Evolutionary conservation across 2,888 invertebrate species (phyloP).

Genomic region (Cremastobaeus sp.): DNA sequence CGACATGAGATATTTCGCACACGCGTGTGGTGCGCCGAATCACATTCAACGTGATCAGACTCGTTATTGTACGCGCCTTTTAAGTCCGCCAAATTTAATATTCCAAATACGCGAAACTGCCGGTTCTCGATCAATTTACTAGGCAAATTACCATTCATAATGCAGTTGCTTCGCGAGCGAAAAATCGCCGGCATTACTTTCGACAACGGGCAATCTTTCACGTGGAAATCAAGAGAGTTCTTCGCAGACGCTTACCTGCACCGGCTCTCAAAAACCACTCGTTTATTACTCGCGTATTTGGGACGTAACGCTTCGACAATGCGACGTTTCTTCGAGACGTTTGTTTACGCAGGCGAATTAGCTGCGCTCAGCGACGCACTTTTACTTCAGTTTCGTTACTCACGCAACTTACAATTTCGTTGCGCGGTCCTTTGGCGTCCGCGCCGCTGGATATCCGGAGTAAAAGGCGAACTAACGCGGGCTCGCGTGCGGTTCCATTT

Average conservation of each 20-base stretch:
- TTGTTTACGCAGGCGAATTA: constrained; percentile 25
- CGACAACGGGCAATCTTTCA: no score
- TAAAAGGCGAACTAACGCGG: no score
- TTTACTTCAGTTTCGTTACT: constrained; percentile 40
- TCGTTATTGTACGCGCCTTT: constrained; percentile 18
- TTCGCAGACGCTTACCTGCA: no score
- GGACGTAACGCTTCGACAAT: constrained; percentile 12
- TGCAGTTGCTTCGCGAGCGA: not conserved
- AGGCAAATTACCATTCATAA: not conserved
- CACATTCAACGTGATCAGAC: constrained; percentile 37
- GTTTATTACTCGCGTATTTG: no score
- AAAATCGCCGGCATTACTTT: not conserved
- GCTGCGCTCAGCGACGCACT: constrained; percentile 25
- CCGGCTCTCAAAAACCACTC: no score
- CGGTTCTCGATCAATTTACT: not conserved
- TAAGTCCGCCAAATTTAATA: constrained; percentile 11
- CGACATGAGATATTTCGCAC: constrained; percentile 47
- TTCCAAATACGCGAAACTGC: not conserved
- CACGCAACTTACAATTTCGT: constrained; percentile 1
- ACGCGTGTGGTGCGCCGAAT: constrained; percentile 29
- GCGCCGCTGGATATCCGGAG: no score
- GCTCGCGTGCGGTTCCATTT: no score
- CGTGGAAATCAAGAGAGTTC: no score
- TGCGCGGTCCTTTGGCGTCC: constrained; percentile 6
- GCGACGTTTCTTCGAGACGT: constrained; percentile 29